A percentile compares a stretch with the other conserved stretches of the same genome.
These are phyloP conservation scores for Brachionus sp. DNA, from an alignment of 1,140 invertebrate genomes.

Conservation along the genomic window DNA sequence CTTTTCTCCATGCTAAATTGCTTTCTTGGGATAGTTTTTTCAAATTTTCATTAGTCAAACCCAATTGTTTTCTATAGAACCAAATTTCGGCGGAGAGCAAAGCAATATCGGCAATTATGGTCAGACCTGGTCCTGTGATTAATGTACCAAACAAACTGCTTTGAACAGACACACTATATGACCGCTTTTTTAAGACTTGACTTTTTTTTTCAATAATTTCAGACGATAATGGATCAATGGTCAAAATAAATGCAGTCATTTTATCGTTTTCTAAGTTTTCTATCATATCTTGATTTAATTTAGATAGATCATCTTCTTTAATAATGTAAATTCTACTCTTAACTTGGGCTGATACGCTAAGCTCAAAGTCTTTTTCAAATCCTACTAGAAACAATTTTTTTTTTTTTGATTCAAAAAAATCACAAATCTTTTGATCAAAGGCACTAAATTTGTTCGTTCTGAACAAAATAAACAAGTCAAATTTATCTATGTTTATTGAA, in stretches of 20 bases:
- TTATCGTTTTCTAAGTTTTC: background rate
- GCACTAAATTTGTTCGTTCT: background rate
- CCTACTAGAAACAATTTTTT: background rate
- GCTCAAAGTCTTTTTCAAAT: background rate
- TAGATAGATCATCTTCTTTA: background rate
- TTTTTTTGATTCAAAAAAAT: background rate
- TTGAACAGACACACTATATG: background rate
- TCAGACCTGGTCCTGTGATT: background rate
- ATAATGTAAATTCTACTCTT: background rate
- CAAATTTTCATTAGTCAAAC: background rate
- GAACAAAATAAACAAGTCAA: constrained; percentile 22
- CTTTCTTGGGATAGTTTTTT: background rate
- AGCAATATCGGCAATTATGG: background rate
- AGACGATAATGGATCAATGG: background rate
- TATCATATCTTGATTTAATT: background rate
- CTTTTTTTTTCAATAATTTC: constrained; percentile 34
- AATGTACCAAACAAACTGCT: constrained; percentile 3
- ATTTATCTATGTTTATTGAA: background rate
- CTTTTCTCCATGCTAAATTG: background rate
- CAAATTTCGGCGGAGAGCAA: background rate
- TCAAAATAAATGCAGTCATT: background rate
- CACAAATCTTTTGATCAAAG: background rate
- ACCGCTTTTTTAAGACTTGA: background rate
- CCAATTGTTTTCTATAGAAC: constrained; percentile 30
- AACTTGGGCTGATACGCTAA: background rate